Evolutionary conservation across 2,113 vertebrate genomes (phyloP).

Genomic region (Entomyzon cyanotis): DNA sequence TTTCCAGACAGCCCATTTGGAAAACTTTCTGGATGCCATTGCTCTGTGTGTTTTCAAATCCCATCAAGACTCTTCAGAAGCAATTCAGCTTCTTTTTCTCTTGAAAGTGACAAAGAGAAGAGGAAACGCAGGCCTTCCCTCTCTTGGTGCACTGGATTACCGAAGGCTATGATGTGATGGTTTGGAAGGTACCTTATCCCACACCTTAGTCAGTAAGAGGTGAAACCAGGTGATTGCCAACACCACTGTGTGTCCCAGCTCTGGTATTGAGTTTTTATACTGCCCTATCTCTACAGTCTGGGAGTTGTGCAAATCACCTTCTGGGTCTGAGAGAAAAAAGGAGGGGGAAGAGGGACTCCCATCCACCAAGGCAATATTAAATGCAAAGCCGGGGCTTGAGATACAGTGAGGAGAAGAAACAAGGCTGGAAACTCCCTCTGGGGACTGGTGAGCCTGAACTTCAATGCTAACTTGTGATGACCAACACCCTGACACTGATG

Average conservation of each 20-base stretch:
- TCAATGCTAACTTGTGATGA: neutral
- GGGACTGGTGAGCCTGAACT: neutral
- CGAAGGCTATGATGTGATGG: neutral
- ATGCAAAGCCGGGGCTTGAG: neutral
- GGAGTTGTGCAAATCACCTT: neutral
- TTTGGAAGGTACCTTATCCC: neutral
- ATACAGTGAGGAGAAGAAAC: neutral
- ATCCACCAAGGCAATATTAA: neutral
- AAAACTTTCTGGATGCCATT: neutral
- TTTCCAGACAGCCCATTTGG: neutral
- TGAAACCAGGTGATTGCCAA: neutral
- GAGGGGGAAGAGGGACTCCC: neutral
- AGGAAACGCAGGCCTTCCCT: neutral
- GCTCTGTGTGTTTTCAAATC: neutral
- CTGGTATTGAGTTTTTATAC: neutral
- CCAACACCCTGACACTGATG: neutral
- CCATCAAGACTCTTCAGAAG: neutral
- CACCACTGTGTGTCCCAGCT: fast-evolving
- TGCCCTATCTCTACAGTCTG: neutral
- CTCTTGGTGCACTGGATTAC: neutral
- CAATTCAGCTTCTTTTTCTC: neutral
- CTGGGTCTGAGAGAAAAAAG: neutral
- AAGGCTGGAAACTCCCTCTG: neutral
- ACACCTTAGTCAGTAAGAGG: neutral
- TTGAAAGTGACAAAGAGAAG: neutral